Base-by-base conservation (phyloP, 2,888 invertebrate genomes). In the Morpho deidamia region DNA sequence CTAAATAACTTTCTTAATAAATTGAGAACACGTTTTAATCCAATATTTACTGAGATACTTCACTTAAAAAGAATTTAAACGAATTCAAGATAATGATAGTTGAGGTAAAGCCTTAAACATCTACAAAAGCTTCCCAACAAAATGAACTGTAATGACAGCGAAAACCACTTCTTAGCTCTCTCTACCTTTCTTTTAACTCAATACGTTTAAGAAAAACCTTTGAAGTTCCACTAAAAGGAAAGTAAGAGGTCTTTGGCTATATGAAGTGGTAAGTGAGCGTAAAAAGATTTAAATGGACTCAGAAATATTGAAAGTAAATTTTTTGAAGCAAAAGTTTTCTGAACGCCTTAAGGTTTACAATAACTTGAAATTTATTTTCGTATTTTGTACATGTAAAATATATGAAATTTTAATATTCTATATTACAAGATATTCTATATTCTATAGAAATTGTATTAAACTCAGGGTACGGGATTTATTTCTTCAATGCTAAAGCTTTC, bases 111-210 rank as follows among this genome's bases (percentile, higher is more conserved):
- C 56, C 47, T 51, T 51, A 44, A 56, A 55, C 53, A 55, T 53
- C 53, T 50, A 46, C 56, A 52, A 59, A 58, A 55, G 58, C 58
- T 44, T 55, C 58, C 52, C 49, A 46, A 58, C 58, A 52, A 55
- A 58, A 49, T 52, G 55, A 58, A 58, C 57, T 55, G 51, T 58
- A 55, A 58, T 58, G 57, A 58, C 57, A 58, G 51, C 54, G 54
- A 71, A 82, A 77, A 79, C 78, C 79, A 78, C 81, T 83, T 77
- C 72, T 68, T 65, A 66, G 69, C 72, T 72, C 63, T 59, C 71
- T 71, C 63, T 58, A 71, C 71, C 74, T 81, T 82, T 75, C 71
- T 70, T 78, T 76, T 78, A 72, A 66, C 66, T 68, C 66, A 66
- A 70, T 76, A 68, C 71, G 68, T 69, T 74, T 68, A 67, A 68